Base-by-base conservation (phyloP, 2,113 vertebrate species). In the Phodopus roborovskii region DNA sequence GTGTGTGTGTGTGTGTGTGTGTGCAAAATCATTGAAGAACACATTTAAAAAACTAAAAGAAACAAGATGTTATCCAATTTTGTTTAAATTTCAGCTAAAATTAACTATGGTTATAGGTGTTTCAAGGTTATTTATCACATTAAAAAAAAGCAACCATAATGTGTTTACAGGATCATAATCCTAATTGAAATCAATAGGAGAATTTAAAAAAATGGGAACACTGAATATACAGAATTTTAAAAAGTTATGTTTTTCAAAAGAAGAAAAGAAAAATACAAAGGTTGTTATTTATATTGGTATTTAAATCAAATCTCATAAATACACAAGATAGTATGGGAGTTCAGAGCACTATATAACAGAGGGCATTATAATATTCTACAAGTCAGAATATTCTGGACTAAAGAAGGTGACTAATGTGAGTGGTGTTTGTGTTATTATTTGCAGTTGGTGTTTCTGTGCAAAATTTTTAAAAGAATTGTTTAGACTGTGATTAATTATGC, bases 401-500 rank as follows among this genome's bases (percentile, higher is more conserved):
- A 92, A 60, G 56, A 84, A 91, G n/a, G 12, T 22, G 10, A 78
- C 0, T 28, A 58, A 36, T 86, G 42, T 77, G 5, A 87, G 45
- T 58, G 60, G 36, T 24, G 3, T 78, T 88, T 88, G 22, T 60
- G 11, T 36, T 26, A 22, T 86, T 19, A 78, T 16, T 92, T 45
- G 24, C 53, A 85, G 12, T 45, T 96, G 90, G 84, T 79, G 20
- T 91, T 93, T 39, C 42, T 60, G 9, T 83, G 56, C 42, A 91
- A 93, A 79, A 12, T 71, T 85, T 94, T 94, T 39, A 64, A 90
- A 84, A 90, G 15, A 90, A 26, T 87, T 95, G 90, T 87, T 97
- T 70, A 94, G 93, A 45, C 53, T 64, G 68, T 87, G 68, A 93
- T 90, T n/a, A 96, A 95, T 96, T 79, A 90, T 60, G n/a, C 42